Conservation (phyloP, 2,888 invertebrate species). For the Neoitamus cyanurus region DNA sequence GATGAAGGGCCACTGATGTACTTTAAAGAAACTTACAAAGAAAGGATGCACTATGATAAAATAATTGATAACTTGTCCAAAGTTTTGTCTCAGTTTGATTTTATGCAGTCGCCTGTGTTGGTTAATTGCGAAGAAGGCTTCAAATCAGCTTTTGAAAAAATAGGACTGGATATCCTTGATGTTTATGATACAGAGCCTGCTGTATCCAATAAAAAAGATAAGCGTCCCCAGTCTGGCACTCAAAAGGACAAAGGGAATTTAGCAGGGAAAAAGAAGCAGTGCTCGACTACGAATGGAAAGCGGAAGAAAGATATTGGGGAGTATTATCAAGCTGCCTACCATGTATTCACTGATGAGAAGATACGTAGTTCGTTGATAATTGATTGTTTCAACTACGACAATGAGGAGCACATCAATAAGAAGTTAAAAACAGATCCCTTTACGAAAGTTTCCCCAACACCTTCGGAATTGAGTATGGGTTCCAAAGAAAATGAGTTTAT, state of each 20-base stretch:
- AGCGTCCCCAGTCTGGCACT: background rate
- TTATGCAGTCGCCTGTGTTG: background rate
- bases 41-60: background rate
- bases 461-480: slow-evolving; percentile 62
- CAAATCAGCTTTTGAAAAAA: slow-evolving; percentile 3
- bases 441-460: slow-evolving; percentile 61
- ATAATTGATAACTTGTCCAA: background rate
- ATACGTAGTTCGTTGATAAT: slow-evolving; percentile 47
- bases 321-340: slow-evolving; percentile 4
- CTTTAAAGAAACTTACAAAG: background rate
- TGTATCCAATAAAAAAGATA: background rate
- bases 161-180: background rate
- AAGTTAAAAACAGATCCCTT: slow-evolving; percentile 46
- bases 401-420: background rate
- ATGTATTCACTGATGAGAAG: slow-evolving; percentile 12
- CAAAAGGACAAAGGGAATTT: background rate
- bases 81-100: background rate
- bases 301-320: slow-evolving; percentile 7
- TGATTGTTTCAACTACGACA: slow-evolving; percentile 54
- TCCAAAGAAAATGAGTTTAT: slow-evolving; percentile 63
- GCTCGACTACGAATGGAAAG: background rate
- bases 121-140: slow-evolving; percentile 36
- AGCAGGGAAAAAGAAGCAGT: background rate
- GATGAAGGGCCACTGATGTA: background rate
- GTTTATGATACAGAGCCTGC: background rate